A percentile compares a stretch with the other conserved stretches of the same genome.
phyloP scores from a whole-genome alignment of 2,888 invertebrate genomes.

The Leptinotarsa tumamoca region DNA sequence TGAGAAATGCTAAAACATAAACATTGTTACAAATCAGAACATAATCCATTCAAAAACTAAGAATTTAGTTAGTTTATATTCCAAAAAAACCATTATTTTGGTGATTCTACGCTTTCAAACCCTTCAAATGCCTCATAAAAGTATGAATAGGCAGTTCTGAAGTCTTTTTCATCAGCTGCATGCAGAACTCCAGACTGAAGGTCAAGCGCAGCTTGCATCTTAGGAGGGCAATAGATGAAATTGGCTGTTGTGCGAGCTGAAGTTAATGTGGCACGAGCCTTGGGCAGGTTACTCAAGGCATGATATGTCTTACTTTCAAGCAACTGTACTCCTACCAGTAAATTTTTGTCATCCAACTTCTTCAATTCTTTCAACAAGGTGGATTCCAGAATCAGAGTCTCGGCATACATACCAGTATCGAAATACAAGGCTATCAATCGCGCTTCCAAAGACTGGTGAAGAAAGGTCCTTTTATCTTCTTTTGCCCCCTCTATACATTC shows the following conservation, averaged over 20 bases:
- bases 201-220: conserved; percentile 97
- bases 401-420: conserved; percentile 90
- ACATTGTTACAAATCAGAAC: conserved; percentile 18
- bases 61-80: conserved; percentile 30
- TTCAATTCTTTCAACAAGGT: conserved; percentile 94
- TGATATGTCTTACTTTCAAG: conserved; percentile 99
- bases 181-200: conserved; percentile 98
- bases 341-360: conserved; percentile 98
- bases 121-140: conserved; percentile 99
- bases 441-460: conserved; percentile 95
- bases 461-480: conserved; percentile 95
- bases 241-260: conserved; percentile 99
- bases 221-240: conserved; percentile 98
- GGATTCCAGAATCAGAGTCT: conserved; percentile 86
- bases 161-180: conserved; percentile 99
- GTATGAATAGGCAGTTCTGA: conserved; percentile 99
- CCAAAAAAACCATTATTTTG: conserved; percentile 75
- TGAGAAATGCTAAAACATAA: conserved; percentile 22
- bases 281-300: conserved; percentile 95
- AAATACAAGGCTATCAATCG: conserved; percentile 94
- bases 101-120: conserved; percentile 93
- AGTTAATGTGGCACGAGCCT: conserved; percentile 95
- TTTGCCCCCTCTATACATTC: conserved; percentile 99
- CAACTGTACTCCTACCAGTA: conserved; percentile 97
- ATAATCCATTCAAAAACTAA: conserved; percentile 16